Percentiles rank a stretch among this genome's conserved stretches.
These are phyloP conservation scores for Apamea epomidion DNA, from an alignment of 2,888 invertebrate species.

Conservation along the genomic window DNA sequence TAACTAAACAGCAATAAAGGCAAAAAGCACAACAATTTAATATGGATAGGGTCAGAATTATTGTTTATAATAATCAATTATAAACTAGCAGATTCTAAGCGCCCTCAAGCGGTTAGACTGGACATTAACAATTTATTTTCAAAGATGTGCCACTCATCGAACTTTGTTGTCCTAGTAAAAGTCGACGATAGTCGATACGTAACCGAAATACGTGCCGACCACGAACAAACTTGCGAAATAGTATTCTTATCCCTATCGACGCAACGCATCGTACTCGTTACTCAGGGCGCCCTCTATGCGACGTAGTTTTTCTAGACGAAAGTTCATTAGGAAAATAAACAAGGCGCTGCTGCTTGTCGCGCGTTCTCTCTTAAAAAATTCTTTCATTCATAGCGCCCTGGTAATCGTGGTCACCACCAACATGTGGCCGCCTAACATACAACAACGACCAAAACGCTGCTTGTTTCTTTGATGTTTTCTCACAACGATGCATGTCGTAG, in stretches of 20 bases:
- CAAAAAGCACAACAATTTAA: not conserved
- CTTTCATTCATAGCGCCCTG: conserved; percentile 48
- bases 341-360: not conserved
- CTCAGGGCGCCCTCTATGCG: not conserved
- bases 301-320: not conserved
- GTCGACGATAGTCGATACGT: conserved; percentile 57
- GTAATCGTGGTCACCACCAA: conserved; percentile 64
- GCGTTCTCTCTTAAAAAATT: conserved; percentile 4
- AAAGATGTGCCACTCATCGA: not conserved
- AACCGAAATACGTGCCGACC: conserved; percentile 47
- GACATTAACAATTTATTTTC: not conserved
- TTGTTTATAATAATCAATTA: not conserved
- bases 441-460: conserved; percentile 12
- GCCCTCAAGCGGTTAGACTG: conserved; percentile 17
- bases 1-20: not conserved
- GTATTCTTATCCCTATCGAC: not conserved
- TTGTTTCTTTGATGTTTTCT: not conserved
- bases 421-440: conserved; percentile 64
- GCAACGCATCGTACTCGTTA: not conserved
- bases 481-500: not conserved
- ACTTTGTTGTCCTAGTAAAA: conserved; percentile 57
- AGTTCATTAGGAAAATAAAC: conserved; percentile 11
- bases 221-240: not conserved
- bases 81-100: not conserved
- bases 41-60: not conserved